phyloP scores from a whole-genome alignment of 2,888 invertebrate species.

The Chironomus riparius region DNA sequence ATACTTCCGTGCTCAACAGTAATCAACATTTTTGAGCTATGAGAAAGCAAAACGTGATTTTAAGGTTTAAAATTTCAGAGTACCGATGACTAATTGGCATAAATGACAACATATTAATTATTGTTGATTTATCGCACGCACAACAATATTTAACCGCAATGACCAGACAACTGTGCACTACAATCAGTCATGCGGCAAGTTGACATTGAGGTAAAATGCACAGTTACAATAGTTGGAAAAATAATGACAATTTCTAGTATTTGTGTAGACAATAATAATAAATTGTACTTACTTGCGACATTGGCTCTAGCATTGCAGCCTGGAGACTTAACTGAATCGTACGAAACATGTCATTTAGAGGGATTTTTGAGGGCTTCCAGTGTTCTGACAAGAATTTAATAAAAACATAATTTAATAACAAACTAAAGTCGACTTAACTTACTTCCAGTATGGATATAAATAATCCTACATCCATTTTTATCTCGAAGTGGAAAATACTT shows the following conservation, averaged over 20 bases:
- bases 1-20: too few relatives aligned
- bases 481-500: constrained; percentile 61
- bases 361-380: constrained; percentile 66
- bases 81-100: too few relatives aligned
- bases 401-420: too few relatives aligned
- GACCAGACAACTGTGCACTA: neutral
- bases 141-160: neutral
- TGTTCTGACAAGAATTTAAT: constrained; percentile 42
- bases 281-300: constrained; percentile 47
- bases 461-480: constrained; percentile 55
- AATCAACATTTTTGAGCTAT: too few relatives aligned
- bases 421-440: constrained; percentile 34
- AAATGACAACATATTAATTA: too few relatives aligned
- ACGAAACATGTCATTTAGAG: constrained; percentile 58
- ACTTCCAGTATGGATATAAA: constrained; percentile 65
- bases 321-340: constrained; percentile 60
- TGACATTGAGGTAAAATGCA: neutral
- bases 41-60: too few relatives aligned
- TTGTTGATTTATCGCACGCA: neutral
- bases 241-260: neutral
- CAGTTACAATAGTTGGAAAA: neutral
- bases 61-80: too few relatives aligned
- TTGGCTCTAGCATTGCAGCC: constrained; percentile 66
- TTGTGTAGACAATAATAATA: neutral
- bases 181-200: neutral